Conservation (phyloP, 2,113 vertebrate species). For the Crotalus horridus region DNA sequence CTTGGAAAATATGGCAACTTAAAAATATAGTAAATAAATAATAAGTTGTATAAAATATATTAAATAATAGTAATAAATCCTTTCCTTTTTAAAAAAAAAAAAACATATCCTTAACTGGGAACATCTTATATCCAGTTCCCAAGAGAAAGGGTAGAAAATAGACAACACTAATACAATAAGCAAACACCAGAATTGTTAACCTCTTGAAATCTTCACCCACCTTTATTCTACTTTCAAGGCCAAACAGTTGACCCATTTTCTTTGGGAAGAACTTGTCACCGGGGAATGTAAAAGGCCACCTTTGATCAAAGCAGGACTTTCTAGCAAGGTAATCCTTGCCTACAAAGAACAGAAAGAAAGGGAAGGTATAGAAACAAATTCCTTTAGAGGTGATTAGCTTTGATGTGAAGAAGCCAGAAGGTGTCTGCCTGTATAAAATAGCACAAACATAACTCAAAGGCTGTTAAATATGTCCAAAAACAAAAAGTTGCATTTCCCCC, state of each 20-base stretch:
- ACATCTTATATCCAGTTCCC: not conserved
- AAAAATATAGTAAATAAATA: not conserved
- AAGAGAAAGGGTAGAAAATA: not conserved
- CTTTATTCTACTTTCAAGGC: not conserved
- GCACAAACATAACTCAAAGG: slow-evolving; percentile 4
- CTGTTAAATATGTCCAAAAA: accelerated
- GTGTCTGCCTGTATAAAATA: accelerated
- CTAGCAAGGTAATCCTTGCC: slow-evolving; percentile 17
- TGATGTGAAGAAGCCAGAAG: slow-evolving; percentile 21
- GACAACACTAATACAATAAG: not conserved
- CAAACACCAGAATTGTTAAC: not conserved
- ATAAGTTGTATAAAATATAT: not conserved
- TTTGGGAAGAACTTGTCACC: not conserved
- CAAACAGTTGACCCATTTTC: slow-evolving; percentile 17
- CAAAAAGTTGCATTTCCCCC: not conserved
- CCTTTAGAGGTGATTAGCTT: not conserved
- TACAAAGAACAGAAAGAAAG: not conserved
- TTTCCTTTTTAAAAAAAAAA: not conserved
- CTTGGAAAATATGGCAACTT: not conserved
- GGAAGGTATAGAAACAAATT: slow-evolving; percentile 4
- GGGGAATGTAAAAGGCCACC: slow-evolving; percentile 4
- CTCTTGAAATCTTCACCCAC: not conserved
- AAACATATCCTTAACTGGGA: not conserved
- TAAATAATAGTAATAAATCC: not conserved
- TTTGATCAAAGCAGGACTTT: slow-evolving; percentile 26